A percentile compares a stretch with the other conserved stretches of the same genome.
Evolutionary conservation across 2,888 invertebrate species (phyloP).

Genomic region (Apotomis turbidana): DNA sequence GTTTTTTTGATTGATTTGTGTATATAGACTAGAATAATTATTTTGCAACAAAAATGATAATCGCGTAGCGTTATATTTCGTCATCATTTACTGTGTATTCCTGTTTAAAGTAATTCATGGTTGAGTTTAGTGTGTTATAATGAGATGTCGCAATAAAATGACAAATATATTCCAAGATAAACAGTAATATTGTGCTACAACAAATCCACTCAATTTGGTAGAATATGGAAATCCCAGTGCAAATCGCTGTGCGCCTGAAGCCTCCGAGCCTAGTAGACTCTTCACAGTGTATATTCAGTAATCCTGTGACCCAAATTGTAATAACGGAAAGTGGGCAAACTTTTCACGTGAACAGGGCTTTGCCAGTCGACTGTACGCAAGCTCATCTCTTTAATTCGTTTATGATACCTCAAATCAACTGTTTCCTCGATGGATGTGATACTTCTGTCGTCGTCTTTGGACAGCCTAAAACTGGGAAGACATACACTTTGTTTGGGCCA

Average conservation of each 20-base stretch:
- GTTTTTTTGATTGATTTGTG: background rate
- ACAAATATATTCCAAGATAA: background rate
- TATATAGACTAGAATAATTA: background rate
- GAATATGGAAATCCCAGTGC: slow-evolving; percentile 88
- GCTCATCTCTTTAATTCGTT: slow-evolving; percentile 86
- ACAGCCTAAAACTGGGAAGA: slow-evolving; percentile 87
- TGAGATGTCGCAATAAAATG: background rate
- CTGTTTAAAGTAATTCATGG: background rate
- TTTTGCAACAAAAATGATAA: background rate
- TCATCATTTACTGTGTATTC: background rate
- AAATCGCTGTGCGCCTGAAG: slow-evolving; percentile 87
- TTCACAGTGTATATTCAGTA: slow-evolving; percentile 83
- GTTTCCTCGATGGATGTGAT: slow-evolving; percentile 89
- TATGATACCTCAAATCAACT: slow-evolving; percentile 86
- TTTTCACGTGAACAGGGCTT: slow-evolving; percentile 78
- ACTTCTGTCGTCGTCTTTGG: slow-evolving; percentile 89
- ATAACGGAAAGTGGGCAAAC: slow-evolving; percentile 85
- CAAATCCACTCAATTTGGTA: slow-evolving; percentile 1
- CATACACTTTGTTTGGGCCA: slow-evolving; percentile 88
- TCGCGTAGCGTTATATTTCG: background rate
- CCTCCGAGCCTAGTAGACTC: slow-evolving; percentile 84
- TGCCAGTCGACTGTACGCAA: slow-evolving; percentile 85
- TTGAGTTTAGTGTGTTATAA: background rate
- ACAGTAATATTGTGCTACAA: slow-evolving; percentile 1
- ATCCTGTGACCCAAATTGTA: slow-evolving; percentile 84